Base-by-base conservation (phyloP, 1,140 invertebrate species). In the Laupala kohalensis region DNA sequence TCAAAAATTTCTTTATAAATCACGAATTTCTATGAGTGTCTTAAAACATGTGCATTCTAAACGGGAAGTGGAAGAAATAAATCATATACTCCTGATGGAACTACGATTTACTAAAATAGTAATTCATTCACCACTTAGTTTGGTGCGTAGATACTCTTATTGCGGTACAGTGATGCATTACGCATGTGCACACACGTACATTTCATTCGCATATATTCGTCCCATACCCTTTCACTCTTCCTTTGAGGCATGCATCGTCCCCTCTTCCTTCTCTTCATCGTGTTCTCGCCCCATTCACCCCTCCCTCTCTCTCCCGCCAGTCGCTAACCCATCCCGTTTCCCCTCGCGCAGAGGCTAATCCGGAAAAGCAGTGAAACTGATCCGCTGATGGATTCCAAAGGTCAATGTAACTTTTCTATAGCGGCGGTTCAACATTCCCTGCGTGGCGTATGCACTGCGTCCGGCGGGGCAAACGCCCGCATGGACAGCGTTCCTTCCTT, bases 371-470 rank as follows among this genome's bases (percentile, higher is more conserved):
- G 67, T 19, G 67, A 68, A 68, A 68, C 13, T 30, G 67, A 68
- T 68, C 67, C 29, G 67, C 29, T 68, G 67, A 68, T 68, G 67
- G 67, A 30, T 37, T 68, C 24, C 67, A 68, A 37, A 68, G 67
- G 67, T 37, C 67, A 68, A 68, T 68, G 67, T 68, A 68, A 68
- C 67, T 68, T 68, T 68, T 68, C 67, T 68, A 68, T 68, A 29
- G 28, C 28, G 29, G 28, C 23, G 25, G n/a, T n/a, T n/a, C 4
- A 53, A 19, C 37, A 19, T 53, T 53, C 37, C 19, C 37, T 53
- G 37, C 37, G 37, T 4, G 37, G 37, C 37, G 37, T 53, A 53
- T 53, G 37, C 37, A 4, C 37, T 9, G 37, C 37, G 37, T 19
- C 37, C 37, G 37, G 37, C 37, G 37, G n/a, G n/a, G n/a, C n/a